Evolutionary conservation across 1,140 invertebrate genomes (phyloP), one percentile per base, ranked within the genome.

Genomic region (Sminthurinus signatus): DNA sequence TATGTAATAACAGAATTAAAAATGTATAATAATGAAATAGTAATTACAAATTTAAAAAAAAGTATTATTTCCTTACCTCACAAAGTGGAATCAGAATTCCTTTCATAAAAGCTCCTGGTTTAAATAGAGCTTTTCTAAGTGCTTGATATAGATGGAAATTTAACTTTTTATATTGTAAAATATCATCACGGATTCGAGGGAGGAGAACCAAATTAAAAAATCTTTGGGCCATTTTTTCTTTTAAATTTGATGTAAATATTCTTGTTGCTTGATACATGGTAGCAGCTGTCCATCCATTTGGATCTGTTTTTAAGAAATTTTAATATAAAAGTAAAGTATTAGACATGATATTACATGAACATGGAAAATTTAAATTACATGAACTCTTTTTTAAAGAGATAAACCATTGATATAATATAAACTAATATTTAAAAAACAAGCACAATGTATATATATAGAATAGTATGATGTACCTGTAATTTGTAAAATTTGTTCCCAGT

Each of bases 71-170:
- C n/a, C 68, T 73, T 77, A 85, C 87, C 77, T 94, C 89, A 73
- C 94, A 86, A 17, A 98, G 77, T 2, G 95, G 94, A 39, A 98
- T 73, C 29, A 98, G 77, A 71, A 98, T 87, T 71, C 96, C 96
- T 80, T 99, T 99, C 88, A 98, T 98, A 73, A 99, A 99, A n/a
- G 89, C 96, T 52, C 88, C 93, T 46, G 96, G 95, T 75, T 99
- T 99, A 76, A 91, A 99, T 0, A 99, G 78, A 12, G 96, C 83
- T 79, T 98, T 98, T 62, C 86, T 84, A 17, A 99, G 73, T 5
- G 96, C 93, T 81, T 93, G 89, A 77, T 96, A 98, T 10, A 99
- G 79, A 79, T 99, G 96, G 77, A 94, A 96, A 79, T 99, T 99
- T 1, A 99, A 78, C 77, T 88, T 85, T 76, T 98, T 97, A 75